Base-by-base conservation (phyloP, 2,113 vertebrate species). In the Myrmophylax atrothorax region DNA sequence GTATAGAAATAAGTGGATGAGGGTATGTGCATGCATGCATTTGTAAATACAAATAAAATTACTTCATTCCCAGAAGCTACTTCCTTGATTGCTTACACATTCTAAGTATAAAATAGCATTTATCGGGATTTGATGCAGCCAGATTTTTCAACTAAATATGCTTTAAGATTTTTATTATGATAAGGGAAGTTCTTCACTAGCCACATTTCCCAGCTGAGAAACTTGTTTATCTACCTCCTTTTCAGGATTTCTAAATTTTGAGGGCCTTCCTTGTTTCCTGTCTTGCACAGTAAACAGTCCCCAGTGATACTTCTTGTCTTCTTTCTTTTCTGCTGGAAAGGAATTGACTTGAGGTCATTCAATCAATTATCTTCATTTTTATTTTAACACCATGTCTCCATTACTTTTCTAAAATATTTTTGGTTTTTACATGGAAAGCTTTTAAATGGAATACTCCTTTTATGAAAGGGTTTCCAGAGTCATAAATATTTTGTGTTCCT, bases 11-110 rank as follows among this genome's bases (percentile, higher is more conserved):
- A 74, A 93, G 24, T 17, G 40, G 12, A n/a, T 31, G 17, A 83
- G 46, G 16, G 17, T 14, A 40, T 49, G 69, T 49, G 31, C 0
- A 2, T 2, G 2, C 1, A 0, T 18, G 12, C 56, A 59, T 80
- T 90, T 90, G 60, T 77, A 93, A 92, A 95, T 67, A 90, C 56
- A 90, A 85, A 90, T 83, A 53, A 38, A 85, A 77, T 50, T 33
- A 55, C 46, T 63, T 86, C 33, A 38, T 70, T 67, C 12, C 15
- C 0, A 0, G 38, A 76, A 93, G 35, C 14, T 74, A 33, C 46
- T 84, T 90, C 33, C 35, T 58, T 46, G 12, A 46, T 69, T 66
- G 33, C 29, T 85, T 77, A 24, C 16, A 38, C 1, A 6, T 76
- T 93, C 28, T 29, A 70, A 70, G 4, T 22, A 46, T 38, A 46